Base-by-base conservation (phyloP, 2,113 vertebrate species). In the Macquaria australasica region DNA sequence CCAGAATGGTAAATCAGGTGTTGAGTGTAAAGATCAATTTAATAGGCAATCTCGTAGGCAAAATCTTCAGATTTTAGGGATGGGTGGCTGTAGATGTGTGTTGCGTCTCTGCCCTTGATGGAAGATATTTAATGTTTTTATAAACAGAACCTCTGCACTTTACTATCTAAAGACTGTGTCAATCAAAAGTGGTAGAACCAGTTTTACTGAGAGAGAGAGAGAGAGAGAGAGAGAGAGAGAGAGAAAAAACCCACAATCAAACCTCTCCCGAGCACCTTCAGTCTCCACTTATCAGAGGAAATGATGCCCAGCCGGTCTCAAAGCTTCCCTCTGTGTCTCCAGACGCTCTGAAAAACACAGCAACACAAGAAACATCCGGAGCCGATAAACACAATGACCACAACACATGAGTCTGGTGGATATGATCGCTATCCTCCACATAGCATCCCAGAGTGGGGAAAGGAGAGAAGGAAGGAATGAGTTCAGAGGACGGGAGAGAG, bases 351-450 rank as follows among this genome's bases (percentile, higher is more conserved):
- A 83, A 77, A 34, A 79, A 67, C 76, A 37, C 73, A 63, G 79
- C 77, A 89, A 89, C 72, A 87, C 75, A 77, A 75, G 88, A 83
- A 87, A 93, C 88, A 92, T 87, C 88, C 89, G 60, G 82, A 71
- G 76, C 56, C 1, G 81, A 90, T 83, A 83, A 90, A 87, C 62
- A 81, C 76, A 81, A 73, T 20, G 43, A 86, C 87, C 87, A 72
- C 85, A 91, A 76, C 82, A 75, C 88, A 66, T 43, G 77, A 82
- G 56, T 86, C 79, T 55, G 12, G 37, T 50, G 77, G 77, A 79
- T 83, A 20, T n/a, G 91, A 91, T 88, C 64, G 23, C 82, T 85
- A 85, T 90, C 82, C 86, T 86, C 68, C 74, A 56, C 37, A 67
- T 60, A 63, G 82, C 87, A 51, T 86, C 88, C 81, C 63, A 58